Evolutionary conservation across 2,113 vertebrate species (phyloP), one percentile per base, ranked within the genome.

Genomic region (Tiliqua scincoides): DNA sequence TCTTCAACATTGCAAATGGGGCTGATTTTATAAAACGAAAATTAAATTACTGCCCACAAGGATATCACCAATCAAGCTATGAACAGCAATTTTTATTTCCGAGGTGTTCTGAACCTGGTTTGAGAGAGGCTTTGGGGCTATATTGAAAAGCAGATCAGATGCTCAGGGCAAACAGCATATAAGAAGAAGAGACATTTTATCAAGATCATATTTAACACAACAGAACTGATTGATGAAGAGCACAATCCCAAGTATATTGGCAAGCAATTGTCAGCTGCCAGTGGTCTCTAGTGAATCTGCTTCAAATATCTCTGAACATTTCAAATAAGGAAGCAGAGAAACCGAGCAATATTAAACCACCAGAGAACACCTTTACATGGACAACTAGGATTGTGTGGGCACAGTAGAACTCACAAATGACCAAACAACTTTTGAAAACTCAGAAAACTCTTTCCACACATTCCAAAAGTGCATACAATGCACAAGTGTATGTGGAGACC

Each of bases 1-100:
- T 94, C 85, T 52, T 91, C 86, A 89, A 94, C n/a, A 82, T 63
- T 85, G 43, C 85, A 88, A 94, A 61, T 59, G 63, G 70, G 92
- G 83, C 72, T 90, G 90, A 95, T 84, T 91, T 90, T 91, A 87
- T 82, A 87, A 82, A 91, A 86, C 85, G 91, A 93, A 90, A 80
- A 20, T 72, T 73, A 86, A 79, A 88, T 82, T 85, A 91, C 88
- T 92, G 89, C 74, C 85, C 82, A 59, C 61, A 75, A 85, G 92
- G 85, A 94, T 89, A 89, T 79, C 67, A 90, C 72, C 48, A 85
- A 90, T 0, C 62, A 88, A 43, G 43, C 84, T 70, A 84, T 52
- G 94, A 90, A 70, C 79, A 76, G 80, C 59, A 87, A 87, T 86
- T 91, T 89, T 94, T 90, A 93, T 52, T 59, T 89, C 74, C 89